Evolutionary conservation across 2,797 vertebrate species (phyloP), one percentile per base, ranked within the genome.

Genomic region (Pangasius sanitwongsei): DNA sequence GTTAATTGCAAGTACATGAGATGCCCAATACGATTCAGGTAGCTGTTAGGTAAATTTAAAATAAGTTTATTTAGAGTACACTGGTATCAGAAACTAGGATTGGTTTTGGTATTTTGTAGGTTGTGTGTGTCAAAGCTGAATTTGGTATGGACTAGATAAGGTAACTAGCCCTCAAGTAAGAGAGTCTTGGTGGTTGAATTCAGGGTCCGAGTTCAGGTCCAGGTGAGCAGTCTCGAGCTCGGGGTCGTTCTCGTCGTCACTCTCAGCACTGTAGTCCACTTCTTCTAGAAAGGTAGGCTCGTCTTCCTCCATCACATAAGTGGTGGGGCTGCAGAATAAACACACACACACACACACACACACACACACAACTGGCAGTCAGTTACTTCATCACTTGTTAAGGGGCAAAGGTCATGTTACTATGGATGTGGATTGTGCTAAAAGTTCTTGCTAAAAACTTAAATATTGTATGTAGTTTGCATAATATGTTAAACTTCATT

Each of bases 221-320:
- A 95, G 95, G 91, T 96, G 96, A 50, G 94, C 96, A 74, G 95
- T 94, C 80, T 98, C 98, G 2, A 87, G 89, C 4, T 99, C 98
- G 41, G 95, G 95, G 81, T 99, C 98, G 0, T 34, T 93, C 7
- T 96, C 96, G 8, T 98, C 98, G 83, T 98, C 97, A 94, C 99
- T 99, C 92, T 99, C 99, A 12, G 98, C 99, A 0, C 99, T 99
- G 95, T 99, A 99, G 96, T 99, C 99, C 91, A 99, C 96, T 90
- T 98, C 97, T 95, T 99, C 99, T 94, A 98, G 96, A 93, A 98
- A 99, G 87, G 96, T 96, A 55, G 98, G 98, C 92, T 99, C 99
- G 2, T 99, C 98, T 94, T 99, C 99, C 85, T 99, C 97, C 96
- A 99, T 92, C 93, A 99, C 97, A 0, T 99, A 98, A 0, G 98